Evolutionary conservation across 2,113 vertebrate species (phyloP).

Genomic region (Osmerus mordax): DNA sequence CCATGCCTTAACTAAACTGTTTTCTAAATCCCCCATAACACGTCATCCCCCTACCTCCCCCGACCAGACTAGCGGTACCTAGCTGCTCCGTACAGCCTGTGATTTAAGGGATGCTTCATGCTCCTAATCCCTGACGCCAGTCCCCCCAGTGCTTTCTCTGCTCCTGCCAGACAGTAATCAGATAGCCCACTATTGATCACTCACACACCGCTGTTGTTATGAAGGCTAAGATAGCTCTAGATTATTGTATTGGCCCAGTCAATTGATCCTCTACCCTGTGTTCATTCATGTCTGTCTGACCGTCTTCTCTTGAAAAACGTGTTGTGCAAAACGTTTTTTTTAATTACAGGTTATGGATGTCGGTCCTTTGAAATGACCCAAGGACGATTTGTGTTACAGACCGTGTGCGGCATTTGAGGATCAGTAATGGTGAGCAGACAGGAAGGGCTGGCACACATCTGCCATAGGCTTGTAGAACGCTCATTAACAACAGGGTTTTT

Average conservation of each 20-base stretch:
- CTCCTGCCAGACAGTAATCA: slow-evolving; percentile 46
- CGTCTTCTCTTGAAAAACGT: too few relatives aligned
- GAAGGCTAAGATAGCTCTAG: slow-evolving; percentile 42
- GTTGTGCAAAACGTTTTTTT: too few relatives aligned
- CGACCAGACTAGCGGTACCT: too few relatives aligned
- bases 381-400: too few relatives aligned
- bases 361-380: too few relatives aligned
- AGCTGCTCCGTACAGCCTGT: too few relatives aligned
- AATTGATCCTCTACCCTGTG: slow-evolving; percentile 34
- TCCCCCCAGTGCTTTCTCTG: not conserved
- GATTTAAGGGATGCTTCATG: not conserved
- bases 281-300: slow-evolving; percentile 38
- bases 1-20: too few relatives aligned
- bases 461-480: not conserved
- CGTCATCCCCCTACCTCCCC: not conserved
- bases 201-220: slow-evolving; percentile 32
- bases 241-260: slow-evolving; percentile 33
- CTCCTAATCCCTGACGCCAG: slow-evolving; percentile 14
- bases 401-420: slow-evolving; percentile 8
- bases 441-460: slow-evolving; percentile 14
- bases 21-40: too few relatives aligned
- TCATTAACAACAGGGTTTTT: slow-evolving; percentile 3
- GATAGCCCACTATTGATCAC: slow-evolving; percentile 47
- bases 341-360: too few relatives aligned
- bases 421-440: slow-evolving; percentile 9